Evolutionary conservation across 2,888 invertebrate species (phyloP).

Genomic region (Vannuccia rotundouncinata): DNA sequence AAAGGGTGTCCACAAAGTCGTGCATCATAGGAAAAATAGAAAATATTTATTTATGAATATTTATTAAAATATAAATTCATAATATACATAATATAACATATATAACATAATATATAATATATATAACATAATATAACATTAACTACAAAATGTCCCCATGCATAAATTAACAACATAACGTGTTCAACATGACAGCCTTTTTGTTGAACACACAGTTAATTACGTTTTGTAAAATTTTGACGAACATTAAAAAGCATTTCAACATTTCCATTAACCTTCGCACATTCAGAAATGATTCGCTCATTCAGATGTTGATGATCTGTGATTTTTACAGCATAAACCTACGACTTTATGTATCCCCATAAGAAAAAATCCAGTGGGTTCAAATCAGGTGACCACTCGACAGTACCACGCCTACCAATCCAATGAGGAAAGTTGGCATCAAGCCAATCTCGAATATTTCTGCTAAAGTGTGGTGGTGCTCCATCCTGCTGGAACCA

Average conservation of each 20-base stretch:
- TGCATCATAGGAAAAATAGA: not conserved
- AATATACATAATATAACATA: not conserved
- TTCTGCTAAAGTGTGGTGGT: slow-evolving; percentile 34
- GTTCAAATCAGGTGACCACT: slow-evolving; percentile 35
- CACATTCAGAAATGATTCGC: not conserved
- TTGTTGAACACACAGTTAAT: not conserved
- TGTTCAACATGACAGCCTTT: not conserved
- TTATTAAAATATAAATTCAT: not conserved
- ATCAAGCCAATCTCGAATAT: slow-evolving; percentile 31
- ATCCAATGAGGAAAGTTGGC: slow-evolving; percentile 33
- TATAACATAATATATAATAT: too few species aligned
- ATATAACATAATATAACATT: too few species aligned
- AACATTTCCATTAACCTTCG: not conserved
- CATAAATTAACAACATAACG: not conserved
- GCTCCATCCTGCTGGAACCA: slow-evolving; percentile 34
- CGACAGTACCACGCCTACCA: slow-evolving; percentile 30
- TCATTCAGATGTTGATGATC: not conserved
- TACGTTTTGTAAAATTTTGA: not conserved
- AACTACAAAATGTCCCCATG: not conserved
- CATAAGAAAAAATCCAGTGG: slow-evolving; percentile 36
- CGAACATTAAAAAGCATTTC: not conserved
- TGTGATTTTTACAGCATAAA: not conserved
- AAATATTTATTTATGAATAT: too few species aligned
- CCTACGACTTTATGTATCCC: slow-evolving; percentile 34
- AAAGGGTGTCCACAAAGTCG: not conserved